These are phyloP conservation scores for Mythimna lalbum DNA, from an alignment of 2,888 invertebrate species.

Conservation along the genomic window DNA sequence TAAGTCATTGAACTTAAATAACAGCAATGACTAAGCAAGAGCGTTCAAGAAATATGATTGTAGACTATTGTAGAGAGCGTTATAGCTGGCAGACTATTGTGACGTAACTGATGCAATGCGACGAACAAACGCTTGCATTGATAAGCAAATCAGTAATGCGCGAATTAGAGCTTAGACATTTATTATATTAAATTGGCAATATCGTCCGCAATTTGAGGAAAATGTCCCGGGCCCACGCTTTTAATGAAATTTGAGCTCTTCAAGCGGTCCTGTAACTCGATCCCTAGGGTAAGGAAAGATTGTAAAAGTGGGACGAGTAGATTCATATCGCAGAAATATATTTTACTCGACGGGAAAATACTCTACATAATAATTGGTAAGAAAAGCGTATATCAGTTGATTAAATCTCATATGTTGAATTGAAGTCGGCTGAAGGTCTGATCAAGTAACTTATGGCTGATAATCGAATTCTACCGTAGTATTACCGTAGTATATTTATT, in stretches of 20 bases:
- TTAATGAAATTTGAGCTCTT: slow-evolving; percentile 49
- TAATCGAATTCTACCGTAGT: slow-evolving; percentile 15
- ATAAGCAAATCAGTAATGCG: slow-evolving; percentile 48
- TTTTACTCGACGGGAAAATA: slow-evolving; percentile 36
- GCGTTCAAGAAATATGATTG: slow-evolving; percentile 51
- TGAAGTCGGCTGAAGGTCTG: background rate
- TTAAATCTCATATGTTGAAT: slow-evolving; percentile 33
- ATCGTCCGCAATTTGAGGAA: slow-evolving; percentile 29
- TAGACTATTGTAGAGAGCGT: slow-evolving; percentile 50
- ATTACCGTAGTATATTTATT: no score
- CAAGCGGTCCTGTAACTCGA: slow-evolving; percentile 39
- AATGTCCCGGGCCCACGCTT: slow-evolving; percentile 17
- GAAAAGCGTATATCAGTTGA: slow-evolving; percentile 27
- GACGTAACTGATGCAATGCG: slow-evolving; percentile 71
- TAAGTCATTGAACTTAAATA: slow-evolving; percentile 55
- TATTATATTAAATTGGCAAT: slow-evolving; percentile 35
- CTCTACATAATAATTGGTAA: slow-evolving; percentile 31
- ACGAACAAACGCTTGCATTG: slow-evolving; percentile 60
- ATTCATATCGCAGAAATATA: slow-evolving; percentile 45
- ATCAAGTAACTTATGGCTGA: background rate
- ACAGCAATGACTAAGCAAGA: slow-evolving; percentile 45
- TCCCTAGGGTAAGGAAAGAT: slow-evolving; percentile 39
- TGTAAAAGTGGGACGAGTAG: slow-evolving; percentile 41
- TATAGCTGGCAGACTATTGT: slow-evolving; percentile 58
- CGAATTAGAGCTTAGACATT: slow-evolving; percentile 39